Evolutionary conservation across 92 coral and sea anemone genomes (phyloP), one percentile per base, ranked within the genome.

Genomic region (Anthopleura xanthogrammica): DNA sequence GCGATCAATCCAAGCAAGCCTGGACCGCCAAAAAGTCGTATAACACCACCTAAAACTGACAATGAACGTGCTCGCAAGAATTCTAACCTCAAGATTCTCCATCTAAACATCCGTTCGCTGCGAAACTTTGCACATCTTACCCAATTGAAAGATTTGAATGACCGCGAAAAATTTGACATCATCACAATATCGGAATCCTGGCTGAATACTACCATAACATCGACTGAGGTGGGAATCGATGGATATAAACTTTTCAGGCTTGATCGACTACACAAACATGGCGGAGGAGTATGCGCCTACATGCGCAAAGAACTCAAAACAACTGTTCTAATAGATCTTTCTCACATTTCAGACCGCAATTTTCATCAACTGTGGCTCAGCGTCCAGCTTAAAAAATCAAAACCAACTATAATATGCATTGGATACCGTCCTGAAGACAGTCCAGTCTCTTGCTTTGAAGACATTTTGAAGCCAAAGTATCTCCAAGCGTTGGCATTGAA

Each of bases 291-390:
- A 12, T 80, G 89, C 22, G 80, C 60, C 17, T 80, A 80, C 36
- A 73, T 79, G 39, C 81, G 84, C 24, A 46, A 88, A 20, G 42
- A 76, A 52, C 77, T 66, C 70, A 89, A 80, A 80, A 41, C 81
- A 52, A 52, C 57, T 29, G 52, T 81, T 16, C 79, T 89, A 41
- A 54, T 76, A 16, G 80, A 88, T 12, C 23, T 89, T 2, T 75
- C 86, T 16, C 2, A 52, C 16, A 85, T 89, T 39, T 81, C 86
- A 7, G 83, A 80, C 3, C 9, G 62, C 36, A 85, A 85, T 52
- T 76, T 89, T 7, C 92, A 89, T 77, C 89, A 85, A 73, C 60
- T 82, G 14, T 85, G 92, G 89, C 79, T 85, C 1, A 75, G 78
- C 36, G 73, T 89, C 19, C 92, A 89, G 66, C 73, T 43, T 19